Base-by-base conservation (phyloP, 2,113 vertebrate species). In the Amia ocellicauda region DNA sequence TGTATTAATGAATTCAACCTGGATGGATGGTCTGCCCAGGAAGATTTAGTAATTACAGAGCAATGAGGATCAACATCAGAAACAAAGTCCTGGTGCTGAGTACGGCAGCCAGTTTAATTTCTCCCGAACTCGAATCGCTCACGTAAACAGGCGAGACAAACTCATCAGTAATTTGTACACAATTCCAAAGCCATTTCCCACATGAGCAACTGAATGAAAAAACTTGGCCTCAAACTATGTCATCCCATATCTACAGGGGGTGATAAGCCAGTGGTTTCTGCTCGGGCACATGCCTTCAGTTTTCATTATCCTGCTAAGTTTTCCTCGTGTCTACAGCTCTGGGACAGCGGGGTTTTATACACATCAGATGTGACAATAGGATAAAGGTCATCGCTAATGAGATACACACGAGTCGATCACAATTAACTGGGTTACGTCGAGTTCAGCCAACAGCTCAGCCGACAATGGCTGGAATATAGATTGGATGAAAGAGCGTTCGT, bases 1-100 rank as follows among this genome's bases (percentile, higher is more conserved):
- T 20, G 52, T 53, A 36, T 64, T 58, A 64, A 57, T 64, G 45
- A 56, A 64, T 64, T 49, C 53, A 57, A 47, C 54, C 63, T 64
- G 63, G 63, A 64, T 64, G 63, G 63, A 64, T 58, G 27, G 63
- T 47, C 63, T 57, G 23, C 26, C 53, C 40, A 29, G n/a, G n/a
- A n/a, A 29, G 53, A 31, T 16, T 49, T 28, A 28, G 47, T 42
- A 64, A 49, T 64, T 57, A 64, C 26, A n/a, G 49, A 62, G 19
- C 62, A 42, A 14, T 20, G 23, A 55, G 45, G 62, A 64, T n/a
- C 26, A 45, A 43, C 45, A 29, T 58, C 53, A 23, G 41, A 41
- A 43, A 58, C 42, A 43, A 13, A 57, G 41, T 49, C 24, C 42
- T 27, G 24, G 56, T 45, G 31, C 11, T 2, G 31, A 36, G 31